These are phyloP conservation scores for Tetraneura akinire DNA, from an alignment of 1,140 invertebrate genomes.

Conservation along the genomic window DNA sequence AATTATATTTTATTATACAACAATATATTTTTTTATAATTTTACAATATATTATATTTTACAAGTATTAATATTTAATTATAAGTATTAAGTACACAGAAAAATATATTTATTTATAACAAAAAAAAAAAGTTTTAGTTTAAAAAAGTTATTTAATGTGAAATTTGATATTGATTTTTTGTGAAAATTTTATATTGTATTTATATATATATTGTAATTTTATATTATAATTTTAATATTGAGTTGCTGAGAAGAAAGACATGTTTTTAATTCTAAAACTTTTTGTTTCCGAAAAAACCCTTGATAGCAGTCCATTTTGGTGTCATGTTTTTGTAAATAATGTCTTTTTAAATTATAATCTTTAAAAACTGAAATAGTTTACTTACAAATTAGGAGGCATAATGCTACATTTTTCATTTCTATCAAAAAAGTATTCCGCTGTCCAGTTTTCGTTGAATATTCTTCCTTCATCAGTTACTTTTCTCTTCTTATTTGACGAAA, in stretches of 20 bases:
- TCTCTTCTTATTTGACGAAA: conserved; percentile 14
- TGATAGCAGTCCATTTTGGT: not conserved
- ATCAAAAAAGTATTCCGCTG: not conserved
- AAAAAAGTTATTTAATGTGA: too few relatives aligned
- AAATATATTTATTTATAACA: too few relatives aligned
- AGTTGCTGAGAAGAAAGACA: not conserved
- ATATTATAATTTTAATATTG: conserved; percentile 14
- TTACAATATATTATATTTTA: too few relatives aligned
- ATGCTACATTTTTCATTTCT: not conserved
- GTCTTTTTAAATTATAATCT: conserved; percentile 16
- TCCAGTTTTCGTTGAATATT: conserved; percentile 12
- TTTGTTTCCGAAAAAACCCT: not conserved
- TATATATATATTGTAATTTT: too few relatives aligned
- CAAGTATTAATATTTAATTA: too few relatives aligned
- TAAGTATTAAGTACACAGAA: too few relatives aligned
- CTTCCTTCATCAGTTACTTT: not conserved
- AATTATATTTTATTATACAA: too few relatives aligned
- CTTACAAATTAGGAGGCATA: conserved; percentile 15
- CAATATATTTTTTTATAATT: too few relatives aligned
- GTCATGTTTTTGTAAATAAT: not conserved
- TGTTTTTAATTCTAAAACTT: conserved; percentile 2
- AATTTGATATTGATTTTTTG: too few relatives aligned
- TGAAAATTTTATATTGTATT: too few relatives aligned
- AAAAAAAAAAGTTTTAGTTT: too few relatives aligned
- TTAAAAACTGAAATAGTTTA: conserved; percentile 1